Evolutionary conservation across 2,113 vertebrate species (phyloP).

Genomic region (Aptenodytes forsteri): DNA sequence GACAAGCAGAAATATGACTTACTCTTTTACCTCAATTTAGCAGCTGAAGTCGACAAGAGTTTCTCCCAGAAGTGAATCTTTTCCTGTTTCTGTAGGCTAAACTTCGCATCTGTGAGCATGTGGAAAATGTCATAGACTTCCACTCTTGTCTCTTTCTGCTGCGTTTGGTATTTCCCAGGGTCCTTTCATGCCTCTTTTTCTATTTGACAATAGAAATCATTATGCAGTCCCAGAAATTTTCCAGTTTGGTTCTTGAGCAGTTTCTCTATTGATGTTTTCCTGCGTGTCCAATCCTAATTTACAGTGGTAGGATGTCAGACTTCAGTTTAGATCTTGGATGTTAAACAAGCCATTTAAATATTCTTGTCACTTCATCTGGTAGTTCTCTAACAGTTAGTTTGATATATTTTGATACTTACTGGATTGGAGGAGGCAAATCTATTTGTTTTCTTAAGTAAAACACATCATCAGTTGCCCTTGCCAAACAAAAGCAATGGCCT

Average conservation of each 20-base stretch:
- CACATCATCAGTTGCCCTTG: neutral
- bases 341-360: neutral
- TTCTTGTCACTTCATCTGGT: neutral
- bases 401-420: neutral
- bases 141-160: neutral
- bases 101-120: neutral
- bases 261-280: neutral
- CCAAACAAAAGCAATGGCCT: neutral
- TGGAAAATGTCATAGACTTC: neutral
- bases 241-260: neutral
- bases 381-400: neutral
- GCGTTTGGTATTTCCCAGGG: neutral
- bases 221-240: neutral
- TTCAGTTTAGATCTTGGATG: neutral
- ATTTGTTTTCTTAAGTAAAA: slow-evolving; percentile 38
- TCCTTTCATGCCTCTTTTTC: neutral
- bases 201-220: neutral
- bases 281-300: neutral
- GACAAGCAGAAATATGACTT: neutral
- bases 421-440: neutral
- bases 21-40: neutral
- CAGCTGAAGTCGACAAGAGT: neutral
- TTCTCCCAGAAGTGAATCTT: neutral
- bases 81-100: neutral
- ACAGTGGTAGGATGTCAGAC: neutral